Evolutionary conservation across 2,888 invertebrate genomes (phyloP), one percentile per base, ranked within the genome.

Genomic region (Heliconius cydno): DNA sequence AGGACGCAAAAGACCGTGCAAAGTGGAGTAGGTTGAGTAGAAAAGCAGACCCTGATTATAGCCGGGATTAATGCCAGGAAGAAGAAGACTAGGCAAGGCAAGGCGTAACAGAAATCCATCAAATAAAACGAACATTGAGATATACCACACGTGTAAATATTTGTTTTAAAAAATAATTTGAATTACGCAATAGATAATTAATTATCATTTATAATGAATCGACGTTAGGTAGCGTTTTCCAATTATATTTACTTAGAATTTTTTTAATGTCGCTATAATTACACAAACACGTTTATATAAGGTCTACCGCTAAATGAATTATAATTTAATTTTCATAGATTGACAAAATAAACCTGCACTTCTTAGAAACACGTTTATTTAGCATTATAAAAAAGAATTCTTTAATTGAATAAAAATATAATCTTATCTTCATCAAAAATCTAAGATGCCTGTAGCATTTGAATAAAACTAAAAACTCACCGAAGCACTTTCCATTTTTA

Each of bases 271-370:
- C 75, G 28, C 19, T 46, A 22, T 19, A 78, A 74, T 78, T 68
- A 74, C 3, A 25, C 22, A 38, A 67, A 74, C 67, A 74, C 28
- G 38, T 34, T 74, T 41, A 28, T 68, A 41, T 68, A 41, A 70
- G 70, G 70, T 68, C 34, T 30, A 57, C 25, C 30, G 71, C 28
- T 65, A 78, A 78, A 71, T 78, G 41, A 78, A 74, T 71, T 65
- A 60, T 68, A 74, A 78, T 78, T 81, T 78, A 80, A 79, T 80
- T 80, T 81, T 80, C 76, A 78, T 76, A 81, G 81, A 81, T 81
- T 78, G 71, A 76, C 76, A 28, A 28, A 28, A 28, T 28, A 28
- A 28, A 10, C 9, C 9, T n/a, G 34, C 67, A 57, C 30, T 81
- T 78, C 81, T 65, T 73, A 74, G 81, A 81, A 81, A 30, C 30